Conservation (phyloP, 2,113 vertebrate genomes). For the Lophochroa leadbeateri region DNA sequence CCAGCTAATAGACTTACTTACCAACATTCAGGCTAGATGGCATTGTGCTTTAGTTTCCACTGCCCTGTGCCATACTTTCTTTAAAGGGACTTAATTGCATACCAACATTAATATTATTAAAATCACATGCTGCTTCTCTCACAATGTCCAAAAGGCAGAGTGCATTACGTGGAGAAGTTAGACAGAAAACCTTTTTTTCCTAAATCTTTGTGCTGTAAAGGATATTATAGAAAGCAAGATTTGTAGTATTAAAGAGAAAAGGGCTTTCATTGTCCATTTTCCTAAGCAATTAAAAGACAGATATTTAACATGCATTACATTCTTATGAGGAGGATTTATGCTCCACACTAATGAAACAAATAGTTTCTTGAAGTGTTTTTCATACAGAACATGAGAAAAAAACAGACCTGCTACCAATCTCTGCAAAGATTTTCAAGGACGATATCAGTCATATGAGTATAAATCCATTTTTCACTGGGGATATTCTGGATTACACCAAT, state of each 20-base stretch:
- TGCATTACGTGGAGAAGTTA: neutral
- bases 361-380: conserved; percentile 31
- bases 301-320: conserved; percentile 55
- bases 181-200: neutral
- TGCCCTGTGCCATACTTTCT: conserved; percentile 43
- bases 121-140: conserved; percentile 18
- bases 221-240: neutral
- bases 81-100: conserved; percentile 29
- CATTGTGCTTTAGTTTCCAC: conserved; percentile 49
- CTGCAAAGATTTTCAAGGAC: neutral
- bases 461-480: neutral
- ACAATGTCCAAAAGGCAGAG: neutral
- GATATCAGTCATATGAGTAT: rapidly evolving
- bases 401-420: neutral
- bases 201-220: conserved; percentile 29
- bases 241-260: conserved; percentile 27
- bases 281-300: conserved; percentile 16
- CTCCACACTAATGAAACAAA: neutral
- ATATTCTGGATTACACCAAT: neutral
- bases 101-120: neutral
- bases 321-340: neutral
- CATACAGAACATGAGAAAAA: conserved; percentile 62
- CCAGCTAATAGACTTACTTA: conserved; percentile 64
- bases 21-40: conserved; percentile 37
- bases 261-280: conserved; percentile 21